phyloP scores from a whole-genome alignment of 1,140 invertebrate genomes.

The Sycophaga agraensis region DNA sequence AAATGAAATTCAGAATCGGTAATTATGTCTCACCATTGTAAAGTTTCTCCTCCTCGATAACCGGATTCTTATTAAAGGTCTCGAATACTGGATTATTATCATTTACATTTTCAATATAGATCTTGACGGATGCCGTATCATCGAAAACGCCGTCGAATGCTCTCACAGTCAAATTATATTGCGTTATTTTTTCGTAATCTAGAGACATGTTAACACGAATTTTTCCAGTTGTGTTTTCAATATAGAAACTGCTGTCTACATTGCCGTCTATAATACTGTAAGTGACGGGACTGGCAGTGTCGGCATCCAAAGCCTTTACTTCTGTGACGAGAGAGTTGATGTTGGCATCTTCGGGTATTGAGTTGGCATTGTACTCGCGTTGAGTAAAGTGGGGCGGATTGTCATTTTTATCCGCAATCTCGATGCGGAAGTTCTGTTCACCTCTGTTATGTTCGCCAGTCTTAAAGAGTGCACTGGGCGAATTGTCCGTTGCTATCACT shows the following conservation, averaged over 20 bases:
- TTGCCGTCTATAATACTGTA: constrained; percentile 82
- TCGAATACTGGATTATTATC: constrained; percentile 80
- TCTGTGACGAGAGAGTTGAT: constrained; percentile 77
- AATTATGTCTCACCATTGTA: constrained; percentile 48
- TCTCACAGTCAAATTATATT: constrained; percentile 73
- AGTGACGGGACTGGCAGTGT: constrained; percentile 77
- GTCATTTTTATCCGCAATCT: constrained; percentile 90
- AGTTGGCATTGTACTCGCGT: constrained; percentile 71
- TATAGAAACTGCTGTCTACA: constrained; percentile 73
- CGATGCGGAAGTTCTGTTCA: constrained; percentile 77
- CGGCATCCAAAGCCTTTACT: constrained; percentile 77
- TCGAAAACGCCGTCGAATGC: constrained; percentile 78
- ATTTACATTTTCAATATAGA: constrained; percentile 80
- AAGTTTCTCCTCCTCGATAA: constrained; percentile 70
- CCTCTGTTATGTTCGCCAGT: constrained; percentile 71
- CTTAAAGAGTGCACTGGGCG: constrained; percentile 72
- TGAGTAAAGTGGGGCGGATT: constrained; percentile 80
- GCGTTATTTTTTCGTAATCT: constrained; percentile 83
- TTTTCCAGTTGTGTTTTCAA: constrained; percentile 76
- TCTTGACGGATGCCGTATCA: constrained; percentile 73
- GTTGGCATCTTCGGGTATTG: constrained; percentile 80
- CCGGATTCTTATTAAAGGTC: constrained; percentile 65
- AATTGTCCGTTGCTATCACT: constrained; percentile 82
- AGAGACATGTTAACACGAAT: constrained; percentile 74
- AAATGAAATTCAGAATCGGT: no score